phyloP scores from a whole-genome alignment of 2,113 vertebrate species.

The Corvus hawaiiensis region DNA sequence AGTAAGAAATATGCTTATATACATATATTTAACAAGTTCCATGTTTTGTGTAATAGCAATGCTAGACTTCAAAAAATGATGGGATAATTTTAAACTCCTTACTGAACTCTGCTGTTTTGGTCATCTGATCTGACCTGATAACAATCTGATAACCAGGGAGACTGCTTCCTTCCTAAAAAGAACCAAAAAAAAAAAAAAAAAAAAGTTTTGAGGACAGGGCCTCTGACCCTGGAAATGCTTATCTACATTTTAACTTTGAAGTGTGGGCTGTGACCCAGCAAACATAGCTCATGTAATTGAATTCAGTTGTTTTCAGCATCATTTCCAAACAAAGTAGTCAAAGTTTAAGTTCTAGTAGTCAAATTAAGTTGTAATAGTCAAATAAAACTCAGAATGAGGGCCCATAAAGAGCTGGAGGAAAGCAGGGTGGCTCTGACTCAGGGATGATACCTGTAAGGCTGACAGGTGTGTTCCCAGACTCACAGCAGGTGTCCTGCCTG shows the following conservation, averaged over 20 bases:
- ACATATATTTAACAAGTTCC: neutral
- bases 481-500: rapidly evolving
- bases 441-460: neutral
- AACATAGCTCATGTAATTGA: neutral
- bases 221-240: conserved; percentile 2
- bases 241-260: neutral
- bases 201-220: neutral
- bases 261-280: neutral
- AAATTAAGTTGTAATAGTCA: neutral
- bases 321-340: neutral
- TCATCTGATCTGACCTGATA: neutral
- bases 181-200: no score
- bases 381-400: neutral
- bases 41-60: neutral
- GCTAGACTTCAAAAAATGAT: neutral
- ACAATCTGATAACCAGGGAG: conserved; percentile 9
- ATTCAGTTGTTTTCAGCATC: conserved; percentile 1
- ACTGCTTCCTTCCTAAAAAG: conserved; percentile 17
- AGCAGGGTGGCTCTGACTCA: neutral
- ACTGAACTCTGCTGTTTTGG: neutral
- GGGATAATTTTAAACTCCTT: neutral
- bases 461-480: neutral
- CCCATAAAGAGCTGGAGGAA: neutral
- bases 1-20: neutral
- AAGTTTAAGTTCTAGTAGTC: neutral